A percentile compares a stretch with the other conserved stretches of the same genome.
phyloP scores from a whole-genome alignment of 2,113 vertebrate genomes.

The Passer domesticus region DNA sequence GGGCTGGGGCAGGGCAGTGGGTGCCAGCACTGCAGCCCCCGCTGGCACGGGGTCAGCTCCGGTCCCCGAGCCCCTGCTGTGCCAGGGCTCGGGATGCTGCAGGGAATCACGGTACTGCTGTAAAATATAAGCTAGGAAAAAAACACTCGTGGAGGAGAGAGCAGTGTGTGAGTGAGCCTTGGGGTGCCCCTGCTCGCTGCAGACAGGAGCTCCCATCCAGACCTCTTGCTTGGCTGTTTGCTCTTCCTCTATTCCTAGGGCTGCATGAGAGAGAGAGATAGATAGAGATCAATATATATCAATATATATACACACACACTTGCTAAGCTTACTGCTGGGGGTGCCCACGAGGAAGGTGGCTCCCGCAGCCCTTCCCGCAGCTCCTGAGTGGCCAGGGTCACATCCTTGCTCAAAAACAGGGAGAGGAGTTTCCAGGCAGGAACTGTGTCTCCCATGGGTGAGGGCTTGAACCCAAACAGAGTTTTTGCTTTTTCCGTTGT shows the following conservation, averaged over 20 bases:
- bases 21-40: background rate
- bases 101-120: constrained; percentile 42
- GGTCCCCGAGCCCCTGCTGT: background rate
- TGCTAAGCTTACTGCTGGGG: background rate
- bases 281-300: background rate
- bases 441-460: background rate
- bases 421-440: background rate
- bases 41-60: background rate
- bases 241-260: constrained; percentile 32
- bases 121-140: background rate
- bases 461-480: background rate
- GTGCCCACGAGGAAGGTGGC: fast-evolving
- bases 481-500: background rate
- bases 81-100: fast-evolving
- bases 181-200: background rate
- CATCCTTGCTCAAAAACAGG: background rate
- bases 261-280: constrained; percentile 49
- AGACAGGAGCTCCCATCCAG: background rate
- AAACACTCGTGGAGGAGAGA: background rate
- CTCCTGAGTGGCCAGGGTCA: background rate
- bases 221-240: constrained; percentile 35
- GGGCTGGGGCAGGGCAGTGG: background rate
- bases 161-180: background rate
- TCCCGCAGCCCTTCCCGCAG: background rate
- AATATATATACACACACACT: background rate